These are phyloP conservation scores for Trichopria drosophilae DNA, from an alignment of 2,888 invertebrate genomes.

Conservation along the genomic window DNA sequence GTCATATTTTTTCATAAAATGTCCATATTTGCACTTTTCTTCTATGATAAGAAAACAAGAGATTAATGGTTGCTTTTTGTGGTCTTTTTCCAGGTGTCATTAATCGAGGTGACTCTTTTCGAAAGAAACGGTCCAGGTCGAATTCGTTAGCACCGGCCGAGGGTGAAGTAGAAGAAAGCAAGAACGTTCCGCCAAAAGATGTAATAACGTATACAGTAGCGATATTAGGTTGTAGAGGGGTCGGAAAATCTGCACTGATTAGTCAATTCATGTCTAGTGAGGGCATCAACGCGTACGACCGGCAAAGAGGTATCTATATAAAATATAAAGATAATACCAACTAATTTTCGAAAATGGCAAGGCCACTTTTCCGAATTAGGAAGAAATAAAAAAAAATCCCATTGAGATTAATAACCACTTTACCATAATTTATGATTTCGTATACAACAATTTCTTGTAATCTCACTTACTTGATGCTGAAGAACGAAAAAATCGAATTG, in stretches of 20 bases:
- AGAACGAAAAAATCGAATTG: too few relatives aligned
- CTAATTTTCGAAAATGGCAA: not conserved
- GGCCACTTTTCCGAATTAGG: too few relatives aligned
- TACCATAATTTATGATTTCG: too few relatives aligned
- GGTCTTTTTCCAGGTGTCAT: slow-evolving; percentile 88
- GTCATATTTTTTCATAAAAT: too few relatives aligned
- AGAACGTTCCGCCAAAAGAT: slow-evolving; percentile 53
- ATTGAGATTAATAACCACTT: too few relatives aligned
- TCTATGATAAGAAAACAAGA: too few relatives aligned
- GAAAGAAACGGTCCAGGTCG: slow-evolving; percentile 80
- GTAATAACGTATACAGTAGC: slow-evolving; percentile 66
- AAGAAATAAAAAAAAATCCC: too few relatives aligned
- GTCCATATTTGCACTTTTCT: too few relatives aligned
- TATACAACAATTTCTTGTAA: too few relatives aligned
- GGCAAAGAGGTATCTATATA: slow-evolving; percentile 82
- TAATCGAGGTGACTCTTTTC: slow-evolving; percentile 91
- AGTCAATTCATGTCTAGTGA: slow-evolving; percentile 86
- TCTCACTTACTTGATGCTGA: too few relatives aligned
- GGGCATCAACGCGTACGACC: slow-evolving; percentile 90
- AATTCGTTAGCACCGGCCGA: slow-evolving; percentile 74
- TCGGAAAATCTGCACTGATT: slow-evolving; percentile 66
- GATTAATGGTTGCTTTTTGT: too few relatives aligned
- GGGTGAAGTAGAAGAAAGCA: slow-evolving; percentile 39
- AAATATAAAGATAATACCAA: too few relatives aligned
- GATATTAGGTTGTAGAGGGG: slow-evolving; percentile 62